Evolutionary conservation across 2,888 invertebrate genomes (phyloP).

Genomic region (Athripsodes cinereus): DNA sequence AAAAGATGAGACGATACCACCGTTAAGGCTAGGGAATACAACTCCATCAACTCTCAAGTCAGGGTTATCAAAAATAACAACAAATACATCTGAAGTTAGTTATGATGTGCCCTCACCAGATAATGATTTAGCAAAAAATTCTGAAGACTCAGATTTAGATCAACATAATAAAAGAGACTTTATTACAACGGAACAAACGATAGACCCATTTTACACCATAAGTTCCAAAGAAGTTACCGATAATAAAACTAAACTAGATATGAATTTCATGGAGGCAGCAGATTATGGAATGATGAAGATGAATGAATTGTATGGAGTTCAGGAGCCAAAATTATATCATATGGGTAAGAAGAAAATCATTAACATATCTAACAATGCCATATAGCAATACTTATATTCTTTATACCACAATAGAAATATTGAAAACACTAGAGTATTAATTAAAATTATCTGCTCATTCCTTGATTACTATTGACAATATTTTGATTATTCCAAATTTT

Average conservation of each 20-base stretch:
- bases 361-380: no score
- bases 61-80: no score
- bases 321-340: conserved; percentile 54
- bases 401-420: not conserved
- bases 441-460: no score
- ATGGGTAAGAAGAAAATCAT: conserved; percentile 43
- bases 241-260: conserved; percentile 25
- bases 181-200: not conserved
- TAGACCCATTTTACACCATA: not conserved
- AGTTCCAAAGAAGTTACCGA: not conserved
- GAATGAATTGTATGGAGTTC: conserved; percentile 56
- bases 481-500: not conserved
- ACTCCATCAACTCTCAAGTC: no score
- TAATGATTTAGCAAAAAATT: conserved; percentile 15
- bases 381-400: not conserved
- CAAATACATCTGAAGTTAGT: no score
- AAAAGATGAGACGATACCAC: no score
- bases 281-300: conserved; percentile 61
- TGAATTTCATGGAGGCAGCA: conserved; percentile 59
- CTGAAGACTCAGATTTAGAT: conserved; percentile 16
- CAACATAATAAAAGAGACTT: not conserved
- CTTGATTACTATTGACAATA: not conserved
- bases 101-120: not conserved
- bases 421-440: no score
- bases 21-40: no score